Evolutionary conservation across 2,113 vertebrate genomes (phyloP).

Genomic region (Hiodon tergisus): DNA sequence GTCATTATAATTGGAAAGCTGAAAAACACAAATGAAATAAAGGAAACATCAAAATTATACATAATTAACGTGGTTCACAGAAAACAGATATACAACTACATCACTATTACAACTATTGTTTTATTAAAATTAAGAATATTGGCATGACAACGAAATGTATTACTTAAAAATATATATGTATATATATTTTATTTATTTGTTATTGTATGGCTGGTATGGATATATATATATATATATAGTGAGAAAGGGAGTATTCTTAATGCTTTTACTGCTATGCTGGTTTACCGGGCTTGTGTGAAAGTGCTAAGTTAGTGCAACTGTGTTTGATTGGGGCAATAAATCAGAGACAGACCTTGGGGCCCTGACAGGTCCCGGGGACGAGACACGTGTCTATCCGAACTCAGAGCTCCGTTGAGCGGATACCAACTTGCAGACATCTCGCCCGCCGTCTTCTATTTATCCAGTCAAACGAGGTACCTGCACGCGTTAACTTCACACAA

Average conservation of each 20-base stretch:
- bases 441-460: conserved; percentile 29
- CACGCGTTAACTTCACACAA: background rate
- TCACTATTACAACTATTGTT: too few species aligned
- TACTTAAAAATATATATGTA: background rate
- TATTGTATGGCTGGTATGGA: too few species aligned
- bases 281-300: conserved; percentile 63
- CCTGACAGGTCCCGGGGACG: conserved; percentile 59
- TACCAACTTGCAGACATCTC: conserved; percentile 38
- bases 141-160: background rate
- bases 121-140: too few species aligned
- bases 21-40: too few species aligned
- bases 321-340: conserved; percentile 75
- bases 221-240: too few species aligned
- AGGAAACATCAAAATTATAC: too few species aligned
- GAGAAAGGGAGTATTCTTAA: conserved; percentile 45
- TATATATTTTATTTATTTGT: too few species aligned
- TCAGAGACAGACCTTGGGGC: conserved; percentile 54
- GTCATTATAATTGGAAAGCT: too few species aligned
- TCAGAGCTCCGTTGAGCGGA: conserved; percentile 53
- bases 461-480: conserved; percentile 19
- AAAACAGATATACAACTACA: too few species aligned
- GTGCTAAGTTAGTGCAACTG: conserved; percentile 62
- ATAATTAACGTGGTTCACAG: too few species aligned
- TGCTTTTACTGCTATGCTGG: conserved; percentile 62
- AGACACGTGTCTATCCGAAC: conserved; percentile 70